Percentiles rank a stretch among this genome's conserved stretches.
phyloP scores from a whole-genome alignment of 1,140 invertebrate genomes.

The Cydia amplana region DNA sequence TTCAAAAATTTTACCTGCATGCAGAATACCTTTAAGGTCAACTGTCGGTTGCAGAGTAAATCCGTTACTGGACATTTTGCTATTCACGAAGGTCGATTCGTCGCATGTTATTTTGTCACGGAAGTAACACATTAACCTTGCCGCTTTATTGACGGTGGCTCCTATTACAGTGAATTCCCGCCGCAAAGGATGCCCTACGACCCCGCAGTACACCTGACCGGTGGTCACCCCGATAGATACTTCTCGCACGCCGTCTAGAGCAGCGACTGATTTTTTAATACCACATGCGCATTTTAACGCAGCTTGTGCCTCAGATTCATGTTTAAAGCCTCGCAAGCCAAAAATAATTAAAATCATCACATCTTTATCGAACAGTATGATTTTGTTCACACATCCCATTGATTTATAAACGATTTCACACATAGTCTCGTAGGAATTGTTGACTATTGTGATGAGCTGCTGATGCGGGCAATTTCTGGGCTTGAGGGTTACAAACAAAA shows the following conservation, averaged over 20 bases:
- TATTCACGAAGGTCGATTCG: conserved; percentile 80
- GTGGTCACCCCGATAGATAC: conserved; percentile 84
- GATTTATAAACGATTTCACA: conserved; percentile 76
- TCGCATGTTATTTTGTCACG: conserved; percentile 82
- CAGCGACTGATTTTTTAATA: conserved; percentile 77
- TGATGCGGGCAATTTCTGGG: conserved; percentile 65
- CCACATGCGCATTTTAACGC: conserved; percentile 83
- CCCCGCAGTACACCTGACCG: conserved; percentile 86
- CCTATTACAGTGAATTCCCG: conserved; percentile 90
- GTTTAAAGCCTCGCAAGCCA: conserved; percentile 85
- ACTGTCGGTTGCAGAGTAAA: conserved; percentile 78
- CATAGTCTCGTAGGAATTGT: conserved; percentile 72
- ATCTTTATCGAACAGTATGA: conserved; percentile 88
- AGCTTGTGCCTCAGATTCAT: conserved; percentile 84
- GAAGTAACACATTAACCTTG: conserved; percentile 86
- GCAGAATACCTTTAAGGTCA: conserved; percentile 79
- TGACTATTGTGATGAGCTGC: conserved; percentile 70
- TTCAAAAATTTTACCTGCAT: conserved; percentile 78
- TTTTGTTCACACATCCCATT: conserved; percentile 86
- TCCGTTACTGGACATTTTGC: conserved; percentile 78
- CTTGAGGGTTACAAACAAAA: conserved; percentile 84
- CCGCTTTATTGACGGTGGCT: conserved; percentile 87
- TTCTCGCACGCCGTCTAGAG: conserved; percentile 77
- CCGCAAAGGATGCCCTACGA: conserved; percentile 86
- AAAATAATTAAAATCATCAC: conserved; percentile 87